Base-by-base conservation (phyloP, 2,888 invertebrate genomes). In the Acronicta leporina region DNA sequence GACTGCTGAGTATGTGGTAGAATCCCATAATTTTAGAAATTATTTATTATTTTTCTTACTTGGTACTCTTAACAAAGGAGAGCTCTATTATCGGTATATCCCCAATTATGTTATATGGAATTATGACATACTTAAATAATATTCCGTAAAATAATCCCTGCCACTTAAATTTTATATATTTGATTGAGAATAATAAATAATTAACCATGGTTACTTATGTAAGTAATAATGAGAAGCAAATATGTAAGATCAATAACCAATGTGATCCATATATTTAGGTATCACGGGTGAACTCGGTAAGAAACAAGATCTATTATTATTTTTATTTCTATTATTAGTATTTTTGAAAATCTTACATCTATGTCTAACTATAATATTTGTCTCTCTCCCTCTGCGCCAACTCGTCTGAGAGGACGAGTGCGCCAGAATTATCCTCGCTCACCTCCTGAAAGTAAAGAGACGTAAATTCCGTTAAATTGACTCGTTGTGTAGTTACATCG, bases 351-450 rank as follows among this genome's bases (percentile, higher is more conserved):
- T n/a, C 13, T 33, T 51, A 9, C 43, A 15, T 86, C 82, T 72
- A 81, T 40, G 46, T 87, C 75, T 73, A 14, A 44, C 66, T 41
- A n/a, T 6, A 42, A n/a, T 10, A 16, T 50, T 58, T 60, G 41
- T 88, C 87, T 74, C 82, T 51, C 48, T 90, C 84, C 68, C 69
- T 71, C 84, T 87, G 88, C 89, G 91, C 91, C 91, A 85, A 67
- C 73, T 73, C 87, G 92, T 92, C 92, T 91, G 87, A 86, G 71
- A 72, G 63, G 80, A 68, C 68, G 46, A 52, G 14, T 68, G 60
- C 51, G 69, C 62, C 67, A 45, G 65, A 67, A 63, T 63, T 52
- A 60, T 63, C 43, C 13, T 50, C 13, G 8, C 47, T 52, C n/a
- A 27, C n/a, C 51, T 47, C 46, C 50, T 51, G 63, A 57, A 54